Evolutionary conservation across 2,113 vertebrate species (phyloP), one percentile per base, ranked within the genome.

Genomic region (Neolamprologus longior): DNA sequence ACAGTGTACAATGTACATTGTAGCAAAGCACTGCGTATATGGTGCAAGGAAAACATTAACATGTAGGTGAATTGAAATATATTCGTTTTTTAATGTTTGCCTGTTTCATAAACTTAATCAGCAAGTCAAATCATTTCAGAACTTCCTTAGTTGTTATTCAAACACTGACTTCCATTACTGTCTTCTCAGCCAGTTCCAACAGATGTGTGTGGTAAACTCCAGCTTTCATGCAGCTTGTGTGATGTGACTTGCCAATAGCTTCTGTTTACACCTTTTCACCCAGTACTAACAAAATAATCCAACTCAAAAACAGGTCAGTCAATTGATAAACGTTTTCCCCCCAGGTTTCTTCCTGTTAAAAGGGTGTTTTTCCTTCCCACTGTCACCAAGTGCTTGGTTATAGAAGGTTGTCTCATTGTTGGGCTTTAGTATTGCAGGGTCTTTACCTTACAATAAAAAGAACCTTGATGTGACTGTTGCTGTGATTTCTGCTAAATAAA

Each of bases 311-410:
- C 31, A 66, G 31, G 17, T 66, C 31, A 66, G 61, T 66, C 31
- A 66, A 7, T 66, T 3, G 6, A 66, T 66, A 35, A 66, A 63
- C 17, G 2, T 35, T 11, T 0, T 0, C 0, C 0, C 9, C 9
- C 10, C 61, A 37, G 31, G 61, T 66, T 66, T 66, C 61, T 66
- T 66, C 31, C 33, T 37, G 4, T n/a, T 66, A 66, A 37, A 66
- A 66, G 33, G 33, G 17, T n/a, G 61, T 66, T 37, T 66, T 66
- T 66, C 31, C 61, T 66, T 66, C 61, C 61, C 61, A 66, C 61
- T 66, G n/a, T 66, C 61, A 66, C 33, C 33, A 66, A 13, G 61
- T 13, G 61, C 19, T 66, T 37, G 33, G 33, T 66, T 66, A 37
- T 37, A 66, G 33, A 13, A 66, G 33, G 61, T 66, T 66, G 11